Evolutionary conservation across 1,140 invertebrate species (phyloP).

Genomic region (Pectinophora gossypiella): DNA sequence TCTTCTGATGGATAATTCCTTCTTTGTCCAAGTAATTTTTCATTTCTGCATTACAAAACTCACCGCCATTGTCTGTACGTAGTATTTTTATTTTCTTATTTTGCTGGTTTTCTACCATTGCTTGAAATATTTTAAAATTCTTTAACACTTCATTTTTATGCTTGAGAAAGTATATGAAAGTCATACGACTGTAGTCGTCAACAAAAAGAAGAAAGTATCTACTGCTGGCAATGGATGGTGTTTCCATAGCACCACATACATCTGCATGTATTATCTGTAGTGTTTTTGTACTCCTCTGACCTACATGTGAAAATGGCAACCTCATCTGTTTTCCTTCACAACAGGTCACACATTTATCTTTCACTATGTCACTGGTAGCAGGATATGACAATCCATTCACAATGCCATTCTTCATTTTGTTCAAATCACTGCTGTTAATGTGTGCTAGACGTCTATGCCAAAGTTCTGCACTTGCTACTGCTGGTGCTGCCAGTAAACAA

Average conservation of each 20-base stretch:
- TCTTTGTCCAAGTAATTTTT: constrained; percentile 8
- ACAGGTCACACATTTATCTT: constrained; percentile 18
- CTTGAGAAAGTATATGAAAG: constrained; percentile 26
- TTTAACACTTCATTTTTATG: constrained; percentile 26
- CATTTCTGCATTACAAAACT: constrained; percentile 18
- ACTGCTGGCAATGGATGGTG: constrained; percentile 27
- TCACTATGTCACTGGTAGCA: constrained; percentile 17
- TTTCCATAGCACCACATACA: constrained; percentile 54
- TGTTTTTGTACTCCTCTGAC: constrained; percentile 12
- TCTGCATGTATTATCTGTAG: constrained; percentile 49
- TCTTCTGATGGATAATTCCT: constrained; percentile 17
- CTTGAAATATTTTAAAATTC: constrained; percentile 22
- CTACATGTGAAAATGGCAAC: constrained; percentile 22
- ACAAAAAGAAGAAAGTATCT: constrained; percentile 36
- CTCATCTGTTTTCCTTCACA: constrained; percentile 28
- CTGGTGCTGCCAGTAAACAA: constrained; percentile 13
- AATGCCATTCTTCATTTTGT: constrained; percentile 20
- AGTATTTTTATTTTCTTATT: constrained; percentile 24
- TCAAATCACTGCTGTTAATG: constrained; percentile 22
- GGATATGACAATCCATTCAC: constrained; percentile 20
- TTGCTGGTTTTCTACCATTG: constrained; percentile 16
- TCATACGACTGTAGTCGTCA: constrained; percentile 24
- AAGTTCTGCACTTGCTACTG: constrained; percentile 1
- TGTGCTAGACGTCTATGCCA: constrained; percentile 37
- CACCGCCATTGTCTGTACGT: constrained; percentile 32